Conservation (phyloP, 2,113 vertebrate genomes). For the Daphoenositta chrysoptera region DNA sequence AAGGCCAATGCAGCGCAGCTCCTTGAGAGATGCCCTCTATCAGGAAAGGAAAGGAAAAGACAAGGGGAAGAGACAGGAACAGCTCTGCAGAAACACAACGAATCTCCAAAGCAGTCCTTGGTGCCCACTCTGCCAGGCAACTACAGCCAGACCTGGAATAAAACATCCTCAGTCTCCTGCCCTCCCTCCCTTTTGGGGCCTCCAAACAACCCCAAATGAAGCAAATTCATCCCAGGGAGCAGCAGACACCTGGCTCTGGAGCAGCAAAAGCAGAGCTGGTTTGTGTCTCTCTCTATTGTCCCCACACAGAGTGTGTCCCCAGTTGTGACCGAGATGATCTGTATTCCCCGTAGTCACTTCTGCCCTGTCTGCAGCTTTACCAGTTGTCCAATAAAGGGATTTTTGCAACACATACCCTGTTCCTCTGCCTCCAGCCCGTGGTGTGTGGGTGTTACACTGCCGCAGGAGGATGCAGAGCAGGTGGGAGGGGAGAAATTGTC, state of each 20-base stretch:
- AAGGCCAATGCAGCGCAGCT: not conserved
- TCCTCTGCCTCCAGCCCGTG: not conserved
- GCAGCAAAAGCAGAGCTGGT: not conserved
- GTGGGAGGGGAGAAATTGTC: not conserved
- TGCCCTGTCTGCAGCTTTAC: not conserved
- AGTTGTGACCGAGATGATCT: not conserved
- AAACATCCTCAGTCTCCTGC: not conserved
- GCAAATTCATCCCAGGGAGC: not conserved
- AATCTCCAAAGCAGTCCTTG: not conserved
- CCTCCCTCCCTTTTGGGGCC: not conserved
- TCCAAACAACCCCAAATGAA: not conserved
- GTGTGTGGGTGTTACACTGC: not conserved
- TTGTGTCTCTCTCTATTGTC: not conserved
- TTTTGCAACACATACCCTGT: not conserved
- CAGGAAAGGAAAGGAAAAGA: not conserved
- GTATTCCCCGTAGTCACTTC: not conserved
- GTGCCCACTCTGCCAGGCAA: not conserved
- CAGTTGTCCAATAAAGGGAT: not conserved
- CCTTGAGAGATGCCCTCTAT: not conserved
- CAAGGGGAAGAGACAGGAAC: not conserved
- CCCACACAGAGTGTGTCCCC: not conserved
- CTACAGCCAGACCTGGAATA: not conserved
- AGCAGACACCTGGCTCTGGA: not conserved
- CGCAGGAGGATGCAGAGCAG: not conserved
- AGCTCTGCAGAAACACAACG: not conserved